Base-by-base conservation (phyloP, 1,140 invertebrate genomes). In the Cataglyphis hispanica region DNA sequence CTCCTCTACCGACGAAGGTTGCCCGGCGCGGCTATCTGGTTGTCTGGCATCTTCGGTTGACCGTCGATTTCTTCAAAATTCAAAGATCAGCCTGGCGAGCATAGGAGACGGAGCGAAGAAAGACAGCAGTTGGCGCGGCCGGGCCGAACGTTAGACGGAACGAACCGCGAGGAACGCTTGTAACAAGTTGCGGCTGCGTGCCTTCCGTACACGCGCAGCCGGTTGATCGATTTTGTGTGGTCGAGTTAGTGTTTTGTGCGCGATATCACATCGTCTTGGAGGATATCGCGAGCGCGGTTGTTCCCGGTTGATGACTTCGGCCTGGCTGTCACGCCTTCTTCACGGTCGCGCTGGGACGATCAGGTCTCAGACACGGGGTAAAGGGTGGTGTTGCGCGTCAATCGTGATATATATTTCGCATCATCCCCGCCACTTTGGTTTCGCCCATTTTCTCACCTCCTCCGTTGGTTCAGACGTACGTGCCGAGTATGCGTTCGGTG, bases 381-480 rank as follows among this genome's bases (percentile, higher is more conserved):
- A 34, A 86, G 81, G 86, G 76, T 83, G 70, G 74, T 84, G 74
- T 63, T 50, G 69, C 69, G 78, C 69, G 83, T 86, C 87, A 88
- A 90, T 86, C 75, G 86, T 63, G 85, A 86, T 87, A 88, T 81
- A 87, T 81, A 84, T 84, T 77, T 87, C 85, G 66, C 78, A 66
- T 87, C 78, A 76, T 88, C 86, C 86, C 91, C 87, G 78, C 89
- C 85, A 87, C 56, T 13, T 40, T 72, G 43, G 77, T 58, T 83
- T 88, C 89, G 74, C 87, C 88, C 90, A 87, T 92, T 88, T 92
- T 93, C 90, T 92, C 92, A 90, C 92, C 90, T 92, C 90, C 91
- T 91, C 90, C 87, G 85, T 67, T 83, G 22, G 84, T 63, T 87
- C 46, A 80, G 77, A 86, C 83, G 76, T 69, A 69, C 60, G 74